Evolutionary conservation across 2,113 vertebrate species (phyloP), one percentile per base, ranked within the genome.

Genomic region (Sebastes schlegelii): DNA sequence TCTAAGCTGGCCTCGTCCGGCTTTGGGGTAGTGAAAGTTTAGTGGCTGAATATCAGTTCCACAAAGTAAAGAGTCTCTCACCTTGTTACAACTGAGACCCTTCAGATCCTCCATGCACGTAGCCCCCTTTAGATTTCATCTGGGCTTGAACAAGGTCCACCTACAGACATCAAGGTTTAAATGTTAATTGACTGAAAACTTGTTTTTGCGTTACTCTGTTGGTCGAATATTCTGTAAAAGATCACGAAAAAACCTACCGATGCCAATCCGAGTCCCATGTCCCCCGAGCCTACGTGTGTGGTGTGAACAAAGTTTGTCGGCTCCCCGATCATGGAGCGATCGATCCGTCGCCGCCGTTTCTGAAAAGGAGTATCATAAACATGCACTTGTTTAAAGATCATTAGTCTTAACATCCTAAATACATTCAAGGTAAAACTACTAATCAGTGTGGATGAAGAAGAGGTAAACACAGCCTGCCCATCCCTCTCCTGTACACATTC

Each of bases 271-370:
- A 91, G 57, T 0, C 93, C 95, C 95, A 97, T 96, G 40, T 97
- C 97, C 49, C 96, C 83, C 0, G 96, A 96, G 86, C 97, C 97
- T 61, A 98, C 95, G 0, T 98, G 97, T 0, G 97, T 96, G 14
- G 96, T 98, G 91, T 97, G 97, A 65, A 98, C 96, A 76, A 98
- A 98, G 92, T 98, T 97, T 89, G 96, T 98, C 3, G 97, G 97
- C 70, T 97, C 96, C 55, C 97, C 97, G 13, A 98, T 98, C 97
- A 97, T 98, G 23, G 96, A 96, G 63, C 97, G 95, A 89, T 98
- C 97, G 72, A 98, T 96, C 5, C 96, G 95, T 83, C 86, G 95
- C 70, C 95, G 95, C 74, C 96, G 95, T 92, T 97, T 97, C 96
- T 97, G 91, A 71, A 92, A 80, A 74, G 0, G 2, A 57, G 49